A percentile compares a stretch with the other conserved stretches of the same genome.
Evolutionary conservation across 2,797 vertebrate genomes (phyloP).

Genomic region (Tapirus indicus): DNA sequence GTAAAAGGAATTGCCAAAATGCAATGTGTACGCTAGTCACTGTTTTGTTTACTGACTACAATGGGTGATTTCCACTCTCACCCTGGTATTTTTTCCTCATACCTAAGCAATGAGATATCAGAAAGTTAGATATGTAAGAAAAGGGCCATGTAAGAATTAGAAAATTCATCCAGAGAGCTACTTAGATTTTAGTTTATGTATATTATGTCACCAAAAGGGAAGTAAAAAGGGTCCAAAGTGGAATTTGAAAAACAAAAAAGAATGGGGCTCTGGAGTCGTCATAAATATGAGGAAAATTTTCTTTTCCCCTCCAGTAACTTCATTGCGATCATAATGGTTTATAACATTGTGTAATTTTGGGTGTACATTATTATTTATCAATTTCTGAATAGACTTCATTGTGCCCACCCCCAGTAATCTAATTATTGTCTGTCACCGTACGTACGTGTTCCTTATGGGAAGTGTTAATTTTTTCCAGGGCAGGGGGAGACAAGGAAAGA

Average conservation of each 20-base stretch:
- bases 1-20: not conserved
- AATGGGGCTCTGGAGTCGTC: not conserved
- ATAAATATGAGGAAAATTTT: not conserved
- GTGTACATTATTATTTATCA: too few relatives aligned
- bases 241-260: conserved; percentile 3
- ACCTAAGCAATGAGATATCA: not conserved
- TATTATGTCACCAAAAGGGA: not conserved
- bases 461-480: not conserved
- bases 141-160: not conserved
- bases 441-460: too few relatives aligned
- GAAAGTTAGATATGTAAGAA: not conserved
- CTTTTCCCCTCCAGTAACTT: too few relatives aligned
- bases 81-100: not conserved
- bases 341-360: too few relatives aligned
- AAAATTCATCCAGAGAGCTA: not conserved
- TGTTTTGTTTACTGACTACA: not conserved
- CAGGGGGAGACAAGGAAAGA: not conserved
- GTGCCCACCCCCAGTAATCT: too few relatives aligned
- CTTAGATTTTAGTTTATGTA: not conserved
- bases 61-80: not conserved
- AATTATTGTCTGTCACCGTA: too few relatives aligned
- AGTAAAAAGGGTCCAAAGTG: not conserved
- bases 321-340: too few relatives aligned
- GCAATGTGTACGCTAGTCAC: not conserved
- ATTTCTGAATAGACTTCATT: too few relatives aligned